Evolutionary conservation across 2,888 invertebrate genomes (phyloP), one percentile per base, ranked within the genome.

Genomic region (Scaptomyza tumidula): DNA sequence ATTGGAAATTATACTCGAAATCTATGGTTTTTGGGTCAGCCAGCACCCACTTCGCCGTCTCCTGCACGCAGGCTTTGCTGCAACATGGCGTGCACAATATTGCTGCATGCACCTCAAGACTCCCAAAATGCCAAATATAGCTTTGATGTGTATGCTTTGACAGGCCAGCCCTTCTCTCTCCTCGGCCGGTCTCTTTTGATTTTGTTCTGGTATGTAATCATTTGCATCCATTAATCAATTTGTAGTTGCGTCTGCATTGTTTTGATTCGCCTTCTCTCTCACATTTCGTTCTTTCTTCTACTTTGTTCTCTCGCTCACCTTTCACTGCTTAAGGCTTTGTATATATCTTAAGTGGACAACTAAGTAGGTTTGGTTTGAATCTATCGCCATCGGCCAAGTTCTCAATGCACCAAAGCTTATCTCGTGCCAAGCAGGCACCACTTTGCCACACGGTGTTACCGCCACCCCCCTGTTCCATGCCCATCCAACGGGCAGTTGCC

Each of bases 211-310:
- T 64, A 76, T 78, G 82, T 74, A 91, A 90, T 91, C 90, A 91
- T 89, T 90, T 88, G 87, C 90, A 90, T 91, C 88, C 91, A 92
- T 92, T 91, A 91, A 92, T 91, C 91, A 91, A 90, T 90, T 90
- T 88, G 84, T 78, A 82, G 83, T 81, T 59, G 49, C 41, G n/a
- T 56, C 56, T 69, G 61, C 57, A 69, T 60, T 59, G 52, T 59
- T 64, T 71, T n/a, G 48, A n/a, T 16, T 19, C 10, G 39, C 31
- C 31, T 52, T 45, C 13, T 33, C 35, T 24, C 39, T 46, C 13
- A 48, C 31, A 41, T 48, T 43, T 27, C 6, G 43, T 1, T 9
- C 6, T 27, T 7, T 19, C 14, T 14, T 14, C 5, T 3, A 3
- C 5, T 19, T 24, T 24, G 11, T 9, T 19, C 7, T 49, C 10